Base-by-base conservation (phyloP, 2,888 invertebrate genomes). In the Lochmaea capreae region DNA sequence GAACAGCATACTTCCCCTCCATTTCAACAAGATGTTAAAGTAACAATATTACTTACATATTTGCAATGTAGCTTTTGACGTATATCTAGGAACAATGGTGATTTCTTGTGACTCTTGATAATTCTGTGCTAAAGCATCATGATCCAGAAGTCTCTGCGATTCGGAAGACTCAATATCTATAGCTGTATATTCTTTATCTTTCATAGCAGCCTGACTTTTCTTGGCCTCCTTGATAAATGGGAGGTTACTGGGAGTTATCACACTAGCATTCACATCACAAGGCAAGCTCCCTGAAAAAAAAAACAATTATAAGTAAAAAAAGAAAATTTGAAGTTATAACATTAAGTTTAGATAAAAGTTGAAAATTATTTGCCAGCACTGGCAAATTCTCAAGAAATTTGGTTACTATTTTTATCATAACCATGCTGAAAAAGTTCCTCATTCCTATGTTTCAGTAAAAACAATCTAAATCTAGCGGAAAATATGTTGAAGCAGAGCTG, bases 221-320 rank as follows among this genome's bases (percentile, higher is more conserved):
- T 81, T 82, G 52, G 85, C 85, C 78, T 87, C 87, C 72, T 86
- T 84, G 71, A 87, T 78, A 75, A 86, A 87, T 65, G 86, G 83
- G 73, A 82, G 81, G 67, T 84, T 81, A 70, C 80, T 80, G 33
- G 79, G 80, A 39, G 79, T 78, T 58, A 78, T 76, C 16, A 81
- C 76, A 61, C 85, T 84, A 18, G 84, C 84, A 78, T 87, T 87
- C 22, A 87, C 87, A 79, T 87, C 86, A 79, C 86, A 86, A 43
- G 87, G 87, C 66, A 87, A 80, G 78, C 86, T 86, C 79, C 87
- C 86, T 86, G 78, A 16, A 80, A 80, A 74, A 16, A 54, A 18
- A 54, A 54, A 26, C 26, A 33, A 39, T 5, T 18, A 54, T 16
- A 0, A n/a, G 10, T 16, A 16, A 18, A 43, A 46, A 46, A 46